Percentiles rank a stretch among this genome's conserved stretches.
phyloP scores from a whole-genome alignment of 2,797 vertebrate species.

The Mormyrops attenuatus region DNA sequence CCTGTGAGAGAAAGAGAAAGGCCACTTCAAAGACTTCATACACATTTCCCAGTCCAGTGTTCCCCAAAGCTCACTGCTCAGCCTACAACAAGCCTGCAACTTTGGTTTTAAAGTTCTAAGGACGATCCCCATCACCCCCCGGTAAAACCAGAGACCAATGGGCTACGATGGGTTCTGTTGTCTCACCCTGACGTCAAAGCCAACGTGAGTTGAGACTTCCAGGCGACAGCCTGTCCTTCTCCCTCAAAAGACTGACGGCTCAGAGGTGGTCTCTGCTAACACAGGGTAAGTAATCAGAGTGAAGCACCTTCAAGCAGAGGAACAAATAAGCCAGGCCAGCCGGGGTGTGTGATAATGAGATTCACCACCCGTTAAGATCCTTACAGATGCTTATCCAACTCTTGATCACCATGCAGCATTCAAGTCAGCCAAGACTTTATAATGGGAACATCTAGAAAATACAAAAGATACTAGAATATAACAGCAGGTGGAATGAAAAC shows the following conservation, averaged over 20 bases:
- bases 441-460: background rate
- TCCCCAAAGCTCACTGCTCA: background rate
- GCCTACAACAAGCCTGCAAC: background rate
- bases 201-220: background rate
- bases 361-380: background rate
- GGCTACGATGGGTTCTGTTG: background rate
- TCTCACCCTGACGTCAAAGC: background rate
- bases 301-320: constrained; percentile 1
- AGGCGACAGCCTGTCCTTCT: background rate
- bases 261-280: background rate
- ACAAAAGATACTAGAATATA: background rate
- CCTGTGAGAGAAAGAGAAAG: too few species aligned
- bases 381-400: background rate
- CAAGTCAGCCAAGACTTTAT: background rate
- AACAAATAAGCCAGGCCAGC: background rate
- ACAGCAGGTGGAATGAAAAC: background rate
- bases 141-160: background rate
- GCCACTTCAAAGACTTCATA: too few species aligned
- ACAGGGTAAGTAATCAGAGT: background rate
- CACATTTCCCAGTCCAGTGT: too few species aligned
- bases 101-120: background rate
- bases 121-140: background rate
- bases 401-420: background rate
- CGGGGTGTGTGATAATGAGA: background rate
- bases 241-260: background rate